Base-by-base conservation (phyloP, 2,888 invertebrate species). In the Hecatera dysodea region DNA sequence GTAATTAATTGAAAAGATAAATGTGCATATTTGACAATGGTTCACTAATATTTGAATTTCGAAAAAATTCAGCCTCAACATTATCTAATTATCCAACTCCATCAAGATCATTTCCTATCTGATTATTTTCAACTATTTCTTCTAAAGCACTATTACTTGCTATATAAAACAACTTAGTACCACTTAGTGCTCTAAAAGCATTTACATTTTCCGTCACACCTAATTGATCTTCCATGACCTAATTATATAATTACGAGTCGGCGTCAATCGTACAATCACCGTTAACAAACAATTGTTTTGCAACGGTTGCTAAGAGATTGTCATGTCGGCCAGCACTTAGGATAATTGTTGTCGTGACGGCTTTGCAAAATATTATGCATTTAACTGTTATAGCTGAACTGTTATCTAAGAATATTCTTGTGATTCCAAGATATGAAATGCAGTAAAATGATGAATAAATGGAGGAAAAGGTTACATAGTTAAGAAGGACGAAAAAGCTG, bases 161-260 rank as follows among this genome's bases (percentile, higher is more conserved):
- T 17, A 7, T 19, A 73, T 39, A 50, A n/a, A 46, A 56, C 29
- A 19, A 29, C 12, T 11, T 29, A 53, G 29, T 12, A 50, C 27
- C 36, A 61, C 39, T 48, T 50, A 69, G 11, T 12, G 62, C 5
- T 62, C 7, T 44, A 27, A 39, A 46, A 50, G n/a, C 46, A 67
- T 24, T 61, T 24, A 46, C n/a, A 52, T 70, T 81, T 52, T 33
- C 50, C 50, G 46, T 48, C 42, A 62, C 39, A 48, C 36, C 53
- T 69, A 77, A 80, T 72, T 67, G 72, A 65, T 72, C 69, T 72
- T 69, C 78, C 65, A 59, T 78, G 83, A 73, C 80, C 85, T 48
- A 75, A 83, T 83, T 83, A 70, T 85, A 70, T 83, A 83, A 83
- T 85, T 82, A 78, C 82, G 15, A 61, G 70, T 42, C 53, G 24